Evolutionary conservation across 2,797 vertebrate genomes (phyloP), one percentile per base, ranked within the genome.

Genomic region (Gymnothorax javanicus): DNA sequence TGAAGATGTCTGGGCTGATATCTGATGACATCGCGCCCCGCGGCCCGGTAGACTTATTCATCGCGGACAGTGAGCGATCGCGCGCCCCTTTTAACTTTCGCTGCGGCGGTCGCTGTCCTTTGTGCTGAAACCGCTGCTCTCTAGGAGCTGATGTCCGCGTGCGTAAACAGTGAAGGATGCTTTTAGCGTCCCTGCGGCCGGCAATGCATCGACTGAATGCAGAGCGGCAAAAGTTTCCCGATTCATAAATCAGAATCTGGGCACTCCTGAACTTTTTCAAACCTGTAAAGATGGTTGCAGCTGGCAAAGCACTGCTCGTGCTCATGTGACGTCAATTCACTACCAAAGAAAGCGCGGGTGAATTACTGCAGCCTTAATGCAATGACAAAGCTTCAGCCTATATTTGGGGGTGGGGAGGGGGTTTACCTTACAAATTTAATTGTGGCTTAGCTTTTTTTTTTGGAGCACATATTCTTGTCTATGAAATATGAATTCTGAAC

Each of bases 101-200:
- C 20, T 7, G 2, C 17, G n/a, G 23, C 25, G 1, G 84, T 6
- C 20, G 59, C 87, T 90, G 89, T 91, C 90, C 90, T 4, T 23
- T 86, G 87, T 88, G 52, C 89, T 90, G 86, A 91, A 91, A 88
- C 27, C 81, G 15, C 50, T 54, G 50, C 43, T 54, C 75, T 79
- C 8, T 8, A 43, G 0, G 20, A 23, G 6, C 62, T 3, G 62
- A 23, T 67, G 20, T 6, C 20, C 4, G n/a, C n/a, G 8, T 15
- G 33, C 69, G 1, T 0, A 43, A 43, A 3, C 33, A 50, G 50
- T 50, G 13, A 13, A 33, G 17, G 17, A 75, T 50, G n/a, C 11
- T 23, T 27, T 71, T 33, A 33, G 27, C 27, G 25, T 27, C 67
- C 67, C n/a, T 25, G 67, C 67, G 25, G 25, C n/a, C 33, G 33